A percentile compares a stretch with the other conserved stretches of the same genome.
Evolutionary conservation across 2,113 vertebrate genomes (phyloP).

Genomic region (Leptodactylus fuscus): DNA sequence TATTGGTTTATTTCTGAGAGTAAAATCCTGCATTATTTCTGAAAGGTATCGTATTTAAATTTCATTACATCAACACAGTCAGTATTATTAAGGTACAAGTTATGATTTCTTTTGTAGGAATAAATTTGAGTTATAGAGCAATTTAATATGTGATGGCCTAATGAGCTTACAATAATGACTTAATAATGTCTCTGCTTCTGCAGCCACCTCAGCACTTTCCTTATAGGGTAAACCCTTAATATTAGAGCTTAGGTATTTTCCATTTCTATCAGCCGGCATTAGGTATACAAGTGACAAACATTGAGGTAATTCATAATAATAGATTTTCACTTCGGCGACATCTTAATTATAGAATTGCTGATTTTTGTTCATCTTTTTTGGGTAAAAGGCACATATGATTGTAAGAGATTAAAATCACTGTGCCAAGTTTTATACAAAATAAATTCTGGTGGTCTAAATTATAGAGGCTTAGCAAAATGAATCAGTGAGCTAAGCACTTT

Average conservation of each 20-base stretch:
- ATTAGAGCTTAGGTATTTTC: constrained; percentile 24
- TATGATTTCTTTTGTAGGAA: constrained; percentile 58
- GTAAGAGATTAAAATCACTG: constrained; percentile 21
- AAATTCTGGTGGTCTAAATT: constrained; percentile 28
- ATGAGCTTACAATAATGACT: constrained; percentile 42
- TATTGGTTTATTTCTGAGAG: constrained; percentile 43
- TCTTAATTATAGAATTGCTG: constrained; percentile 44
- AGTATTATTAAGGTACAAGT: constrained; percentile 59
- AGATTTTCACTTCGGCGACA: not conserved
- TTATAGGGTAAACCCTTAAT: not conserved
- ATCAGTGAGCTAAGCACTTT: constrained; percentile 51
- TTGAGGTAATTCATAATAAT: constrained; percentile 31
- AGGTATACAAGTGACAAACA: constrained; percentile 36
- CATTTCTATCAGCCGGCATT: constrained; percentile 27
- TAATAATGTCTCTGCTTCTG: constrained; percentile 38
- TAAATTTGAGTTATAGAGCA: constrained; percentile 50
- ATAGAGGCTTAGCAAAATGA: constrained; percentile 45
- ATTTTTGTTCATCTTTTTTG: constrained; percentile 8
- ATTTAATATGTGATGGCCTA: constrained; percentile 56
- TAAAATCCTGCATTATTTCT: constrained; percentile 55
- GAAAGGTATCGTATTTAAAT: constrained; percentile 52
- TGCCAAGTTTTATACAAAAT: constrained; percentile 29
- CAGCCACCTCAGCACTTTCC: constrained; percentile 53
- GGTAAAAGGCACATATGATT: constrained; percentile 43
- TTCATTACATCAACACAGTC: constrained; percentile 51